Base-by-base conservation (phyloP, 2,888 invertebrate genomes). In the Lordiphosa andalusiaca region DNA sequence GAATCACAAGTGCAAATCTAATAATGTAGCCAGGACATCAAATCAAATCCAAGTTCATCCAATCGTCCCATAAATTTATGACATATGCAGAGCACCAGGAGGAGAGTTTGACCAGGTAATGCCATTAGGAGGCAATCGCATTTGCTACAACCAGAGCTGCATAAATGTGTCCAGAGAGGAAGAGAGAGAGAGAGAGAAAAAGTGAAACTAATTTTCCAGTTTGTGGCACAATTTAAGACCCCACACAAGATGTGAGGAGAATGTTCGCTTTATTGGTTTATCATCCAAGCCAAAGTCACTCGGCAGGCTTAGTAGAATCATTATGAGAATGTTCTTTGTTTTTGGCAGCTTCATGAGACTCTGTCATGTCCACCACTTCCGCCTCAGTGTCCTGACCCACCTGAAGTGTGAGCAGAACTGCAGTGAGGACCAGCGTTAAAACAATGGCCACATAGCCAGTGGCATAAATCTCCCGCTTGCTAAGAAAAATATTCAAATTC, bases 191-290 rank as follows among this genome's bases (percentile, higher is more conserved):
- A 6, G 6, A 4, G 35, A 4, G 52, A 58, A 65, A 58, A 72
- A 59, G 44, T 60, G 54, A 83, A 87, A 84, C 86, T 86, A 85
- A 86, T 86, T 87, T 87, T 86, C 85, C 78, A 86, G 74, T 70
- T 74, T 84, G 73, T 53, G 72, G 78, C 77, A 86, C 84, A 86
- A 59, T 68, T 56, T 77, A 60, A 67, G 73, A 52, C 7, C n/a
- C 41, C 6, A 12, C 6, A 12, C 3, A 9, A 12, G 41, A 23
- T 21, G 21, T 6, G 23, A 41, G n/a, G 0, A n/a, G 23, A 25
- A 25, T 7, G 7, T 3, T 30, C 9, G 0, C 9, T 30, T 30
- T 30, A 30, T 30, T 30, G 9, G 30, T 9, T 30, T 30, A 3
- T 30, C 9, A 10, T 30, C 30, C 9, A 30, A 30, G 3, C 30